These are phyloP conservation scores for Pseudeuparius sepicola DNA, from an alignment of 2,888 invertebrate species.

Conservation along the genomic window DNA sequence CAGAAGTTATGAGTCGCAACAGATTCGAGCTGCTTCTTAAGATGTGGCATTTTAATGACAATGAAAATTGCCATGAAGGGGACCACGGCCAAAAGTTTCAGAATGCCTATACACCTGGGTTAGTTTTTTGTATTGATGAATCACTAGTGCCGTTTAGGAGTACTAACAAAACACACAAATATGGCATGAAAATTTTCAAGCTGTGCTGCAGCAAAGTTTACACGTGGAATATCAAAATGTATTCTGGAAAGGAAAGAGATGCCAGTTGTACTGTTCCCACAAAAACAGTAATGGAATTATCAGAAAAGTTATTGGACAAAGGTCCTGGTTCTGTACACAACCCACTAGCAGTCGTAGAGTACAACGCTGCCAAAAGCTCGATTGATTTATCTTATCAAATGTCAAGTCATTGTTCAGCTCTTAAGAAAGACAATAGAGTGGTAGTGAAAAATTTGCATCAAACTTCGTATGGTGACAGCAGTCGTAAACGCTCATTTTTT, in stretches of 20 bases:
- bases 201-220: constrained; percentile 19
- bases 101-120: too few relatives aligned
- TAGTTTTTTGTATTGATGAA: too few relatives aligned
- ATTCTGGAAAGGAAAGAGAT: constrained; percentile 16
- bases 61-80: too few relatives aligned
- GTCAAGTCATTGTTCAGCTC: too few relatives aligned
- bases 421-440: too few relatives aligned
- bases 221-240: constrained; percentile 18
- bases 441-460: not conserved
- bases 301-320: too few relatives aligned
- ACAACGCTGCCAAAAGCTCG: not conserved
- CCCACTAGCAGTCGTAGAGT: not conserved
- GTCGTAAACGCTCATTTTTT: constrained; percentile 1
- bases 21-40: too few relatives aligned
- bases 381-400: too few relatives aligned
- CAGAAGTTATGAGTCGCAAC: too few relatives aligned
- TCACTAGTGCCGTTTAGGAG: too few relatives aligned
- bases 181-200: constrained; percentile 28
- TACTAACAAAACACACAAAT: constrained; percentile 23
- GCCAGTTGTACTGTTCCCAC: constrained; percentile 11
- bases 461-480: not conserved
- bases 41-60: too few relatives aligned
- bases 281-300: constrained; percentile 5
- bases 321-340: not conserved
- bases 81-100: too few relatives aligned